Conservation (phyloP, 2,888 invertebrate genomes). For the Phlogophora meticulosa region DNA sequence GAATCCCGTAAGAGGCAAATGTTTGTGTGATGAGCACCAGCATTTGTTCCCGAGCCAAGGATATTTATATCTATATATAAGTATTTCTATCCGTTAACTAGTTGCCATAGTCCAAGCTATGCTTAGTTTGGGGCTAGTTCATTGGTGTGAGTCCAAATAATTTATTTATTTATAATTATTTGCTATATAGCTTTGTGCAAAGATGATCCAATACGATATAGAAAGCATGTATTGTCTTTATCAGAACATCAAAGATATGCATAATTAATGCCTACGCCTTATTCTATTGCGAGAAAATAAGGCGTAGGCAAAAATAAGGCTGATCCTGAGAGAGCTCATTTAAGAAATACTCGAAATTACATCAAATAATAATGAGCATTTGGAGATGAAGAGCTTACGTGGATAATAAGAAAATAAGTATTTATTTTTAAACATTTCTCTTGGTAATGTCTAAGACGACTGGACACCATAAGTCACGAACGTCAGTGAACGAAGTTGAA, state of each 20-base stretch:
- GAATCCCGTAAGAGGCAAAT: too few species aligned
- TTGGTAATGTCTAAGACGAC: background rate
- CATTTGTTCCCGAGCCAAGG: too few species aligned
- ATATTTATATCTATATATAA: too few species aligned
- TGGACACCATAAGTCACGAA: slow-evolving; percentile 2
- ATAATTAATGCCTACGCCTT: slow-evolving; percentile 15
- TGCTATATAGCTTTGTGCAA: background rate
- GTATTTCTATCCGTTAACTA: too few species aligned
- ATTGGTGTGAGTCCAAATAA: too few species aligned
- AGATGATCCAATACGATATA: background rate
- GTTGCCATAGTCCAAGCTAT: too few species aligned
- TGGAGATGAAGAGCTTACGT: slow-evolving; percentile 29
- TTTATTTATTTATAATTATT: too few species aligned
- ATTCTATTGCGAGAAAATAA: slow-evolving; percentile 10
- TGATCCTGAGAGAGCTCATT: slow-evolving; percentile 12
- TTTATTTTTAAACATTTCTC: slow-evolving; percentile 2
- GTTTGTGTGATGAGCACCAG: too few species aligned
- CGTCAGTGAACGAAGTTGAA: background rate
- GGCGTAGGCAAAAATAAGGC: slow-evolving; percentile 10
- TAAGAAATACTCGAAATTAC: slow-evolving; percentile 32
- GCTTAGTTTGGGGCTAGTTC: too few species aligned
- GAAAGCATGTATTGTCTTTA: background rate
- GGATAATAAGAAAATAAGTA: slow-evolving; percentile 3
- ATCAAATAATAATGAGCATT: slow-evolving; percentile 47
- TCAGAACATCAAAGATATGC: slow-evolving; percentile 10